Base-by-base conservation (phyloP, 2,888 invertebrate genomes). In the Pteria penguin region DNA sequence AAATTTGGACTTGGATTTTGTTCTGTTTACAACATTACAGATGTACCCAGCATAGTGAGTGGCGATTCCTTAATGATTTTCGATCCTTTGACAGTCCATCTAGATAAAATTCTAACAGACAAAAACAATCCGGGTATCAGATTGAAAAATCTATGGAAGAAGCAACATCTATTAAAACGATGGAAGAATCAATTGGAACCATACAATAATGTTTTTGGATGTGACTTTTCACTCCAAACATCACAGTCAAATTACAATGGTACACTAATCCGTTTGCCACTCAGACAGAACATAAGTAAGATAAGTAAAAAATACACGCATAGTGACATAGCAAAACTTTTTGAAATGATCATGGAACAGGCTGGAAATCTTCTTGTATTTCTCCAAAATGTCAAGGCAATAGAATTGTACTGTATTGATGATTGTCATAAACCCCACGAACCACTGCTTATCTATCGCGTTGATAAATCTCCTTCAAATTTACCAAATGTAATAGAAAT, bases 241-340 rank as follows among this genome's bases (percentile, higher is more conserved):
- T 67, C 71, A 14, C 5, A 27, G 29, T 2, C 11, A 11, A 36
- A 66, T 5, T 88, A 80, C 74, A 68, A 82, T 33, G 90, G 88
- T 4, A 91, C 91, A 4, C 79, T 91, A 33, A 90, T 91, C 72
- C 76, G 91, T 27, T 83, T 91, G 54, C 91, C 91, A 4, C 82
- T 91, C 22, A 74, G 91, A 70, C 90, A 88, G 29, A 66, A 62
- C 24, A 54, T 70, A 5, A 88, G 90, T 69, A 88, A 90, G 4
- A 57, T 68, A 4, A 60, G 63, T 33, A 45, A 24, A 22, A 45
- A 63, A 26, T 91, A 90, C 69, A 79, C 84, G 31, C 74, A 78
- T 22, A 55, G 79, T 11, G 88, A 91, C 63, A 80, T 90, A 68
- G 72, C 68, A n/a, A 66, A 79, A 1, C 80, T 91, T 24, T 78